Base-by-base conservation (phyloP, 2,797 vertebrate genomes). In the Brachymystax lenok region DNA sequence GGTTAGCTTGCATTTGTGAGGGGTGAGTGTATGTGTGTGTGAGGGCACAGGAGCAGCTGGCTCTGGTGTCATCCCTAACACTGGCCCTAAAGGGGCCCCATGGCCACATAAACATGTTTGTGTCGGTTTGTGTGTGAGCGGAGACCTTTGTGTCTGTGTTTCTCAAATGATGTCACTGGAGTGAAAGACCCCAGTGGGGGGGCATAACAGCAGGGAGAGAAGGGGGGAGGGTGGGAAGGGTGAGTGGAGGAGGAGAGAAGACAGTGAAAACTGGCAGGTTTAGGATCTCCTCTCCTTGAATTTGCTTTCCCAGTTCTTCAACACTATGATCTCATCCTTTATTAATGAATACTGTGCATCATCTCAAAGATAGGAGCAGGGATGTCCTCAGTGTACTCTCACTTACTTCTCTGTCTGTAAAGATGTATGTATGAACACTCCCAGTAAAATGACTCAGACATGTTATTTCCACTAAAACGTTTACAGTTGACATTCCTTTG, bases 111-210 rank as follows among this genome's bases (percentile, higher is more conserved):
- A 67, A 76, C 46, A 75, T 40, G 5, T 79, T 6, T 61, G 74
- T 75, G 54, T 77, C 69, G 80, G 80, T 27, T 73, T 75, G 74
- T 87, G 75, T 86, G 81, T 81, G 73, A 24, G 33, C 77, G 24
- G 83, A 85, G 80, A 88, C 75, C 87, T 90, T 90, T 91, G 88
- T 90, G 80, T 85, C 79, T 90, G 80, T 12, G 40, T 83, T 83
- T 88, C 80, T 74, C 73, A 74, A 85, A 90, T 88, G 35, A 82
- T 85, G 78, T 83, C 71, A 77, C 69, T 46, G 40, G 40, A 89
- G 86, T 90, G 89, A 91, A 82, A 83, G 79, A 52, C 77, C 82
- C 70, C 89, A 86, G 87, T 80, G 80, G 86, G 88, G 88, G 88
- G 81, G 76, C 24, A 74, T 82, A 70, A 77, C 0, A 50, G 61